Conservation (phyloP, 2,888 invertebrate genomes). For the Drosophila pseudotakahashii region DNA sequence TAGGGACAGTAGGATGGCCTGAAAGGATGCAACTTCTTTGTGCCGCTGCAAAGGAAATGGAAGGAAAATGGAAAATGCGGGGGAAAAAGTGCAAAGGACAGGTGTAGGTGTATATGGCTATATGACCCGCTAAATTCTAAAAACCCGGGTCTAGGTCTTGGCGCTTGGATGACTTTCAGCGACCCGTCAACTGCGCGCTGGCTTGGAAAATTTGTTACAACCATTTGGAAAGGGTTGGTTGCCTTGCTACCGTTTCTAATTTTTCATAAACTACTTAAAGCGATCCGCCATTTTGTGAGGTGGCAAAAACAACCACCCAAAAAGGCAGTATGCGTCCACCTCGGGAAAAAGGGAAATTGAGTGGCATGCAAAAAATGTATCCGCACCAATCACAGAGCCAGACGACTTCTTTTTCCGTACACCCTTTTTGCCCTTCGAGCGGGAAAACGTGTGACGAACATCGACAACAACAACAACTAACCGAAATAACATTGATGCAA, state of each 20-base stretch:
- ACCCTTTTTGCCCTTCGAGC: constrained; percentile 4
- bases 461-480: constrained; percentile 25
- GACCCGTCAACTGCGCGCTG: constrained; percentile 62
- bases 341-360: constrained; percentile 53
- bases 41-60: constrained; percentile 64
- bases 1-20: constrained; percentile 4
- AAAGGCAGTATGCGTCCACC: constrained; percentile 5
- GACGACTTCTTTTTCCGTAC: constrained; percentile 1
- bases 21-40: constrained; percentile 63
- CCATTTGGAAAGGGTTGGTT: constrained; percentile 57
- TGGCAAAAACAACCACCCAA: constrained; percentile 41
- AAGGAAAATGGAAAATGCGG: constrained; percentile 49
- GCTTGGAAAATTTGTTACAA: constrained; percentile 71
- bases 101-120: constrained; percentile 10
- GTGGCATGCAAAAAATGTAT: constrained; percentile 62
- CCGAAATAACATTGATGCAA: constrained; percentile 32
- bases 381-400: constrained; percentile 69
- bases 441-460: constrained; percentile 28
- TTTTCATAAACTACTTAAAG: constrained; percentile 45
- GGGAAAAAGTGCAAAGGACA: constrained; percentile 11
- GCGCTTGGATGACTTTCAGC: constrained; percentile 57
- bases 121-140: constrained; percentile 31
- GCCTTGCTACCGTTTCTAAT: constrained; percentile 31
- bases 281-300: constrained; percentile 62
- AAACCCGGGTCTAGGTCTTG: constrained; percentile 30